A percentile compares a stretch with the other conserved stretches of the same genome.
phyloP scores from a whole-genome alignment of 2,113 vertebrate genomes.

The Plecturocebus donacophilus region DNA sequence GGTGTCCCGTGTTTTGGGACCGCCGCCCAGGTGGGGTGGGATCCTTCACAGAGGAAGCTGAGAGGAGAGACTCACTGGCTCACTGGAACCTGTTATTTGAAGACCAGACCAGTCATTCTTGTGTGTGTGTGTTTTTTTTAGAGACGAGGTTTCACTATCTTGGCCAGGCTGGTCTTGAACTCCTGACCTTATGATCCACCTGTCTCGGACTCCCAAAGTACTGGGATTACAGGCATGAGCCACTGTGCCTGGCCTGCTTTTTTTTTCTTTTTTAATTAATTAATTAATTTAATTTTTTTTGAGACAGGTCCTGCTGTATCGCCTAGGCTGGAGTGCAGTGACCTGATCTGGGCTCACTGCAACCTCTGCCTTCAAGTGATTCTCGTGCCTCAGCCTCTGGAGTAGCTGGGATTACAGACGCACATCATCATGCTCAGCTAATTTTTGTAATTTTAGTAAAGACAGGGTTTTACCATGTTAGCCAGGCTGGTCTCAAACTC shows the following conservation, averaged over 20 bases:
- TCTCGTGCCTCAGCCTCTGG: background rate
- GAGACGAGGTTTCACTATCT: too few relatives aligned
- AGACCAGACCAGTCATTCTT: background rate
- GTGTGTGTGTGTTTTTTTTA: background rate
- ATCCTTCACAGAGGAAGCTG: background rate
- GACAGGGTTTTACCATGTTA: background rate
- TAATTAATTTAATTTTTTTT: background rate
- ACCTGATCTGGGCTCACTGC: background rate
- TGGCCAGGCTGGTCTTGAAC: too few relatives aligned
- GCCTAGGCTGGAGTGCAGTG: background rate
- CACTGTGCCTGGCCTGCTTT: rapidly evolving
- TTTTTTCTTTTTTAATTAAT: background rate
- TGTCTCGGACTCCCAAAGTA: too few relatives aligned
- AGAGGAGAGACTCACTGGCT: background rate
- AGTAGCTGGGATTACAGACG: background rate
- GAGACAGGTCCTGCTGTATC: background rate
- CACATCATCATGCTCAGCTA: background rate
- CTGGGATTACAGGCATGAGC: too few relatives aligned
- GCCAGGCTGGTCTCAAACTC: background rate
- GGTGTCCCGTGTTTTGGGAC: rapidly evolving
- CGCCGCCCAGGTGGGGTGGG: background rate
- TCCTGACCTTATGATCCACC: too few relatives aligned
- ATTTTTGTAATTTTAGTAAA: background rate
- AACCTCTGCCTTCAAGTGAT: background rate
- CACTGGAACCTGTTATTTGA: background rate